Percentiles rank a stretch among this genome's conserved stretches.
Conservation (phyloP, 2,113 vertebrate species). For the Chinchilla lanigera region DNA sequence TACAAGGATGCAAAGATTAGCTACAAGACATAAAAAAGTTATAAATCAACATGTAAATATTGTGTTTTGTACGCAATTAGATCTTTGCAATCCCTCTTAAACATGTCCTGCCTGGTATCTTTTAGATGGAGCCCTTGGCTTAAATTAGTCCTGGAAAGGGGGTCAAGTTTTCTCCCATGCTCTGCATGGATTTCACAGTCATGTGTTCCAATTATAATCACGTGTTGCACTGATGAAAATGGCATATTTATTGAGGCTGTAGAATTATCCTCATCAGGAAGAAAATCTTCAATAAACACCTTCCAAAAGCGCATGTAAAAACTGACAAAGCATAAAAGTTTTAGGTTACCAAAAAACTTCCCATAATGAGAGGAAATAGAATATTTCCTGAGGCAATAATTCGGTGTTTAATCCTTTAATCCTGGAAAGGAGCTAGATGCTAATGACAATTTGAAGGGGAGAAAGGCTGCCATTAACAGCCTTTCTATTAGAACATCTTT, state of each 20-base stretch:
- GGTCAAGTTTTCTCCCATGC: neutral
- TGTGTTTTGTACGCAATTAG: neutral
- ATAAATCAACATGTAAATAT: constrained; percentile 61
- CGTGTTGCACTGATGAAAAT: neutral
- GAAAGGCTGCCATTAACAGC: neutral
- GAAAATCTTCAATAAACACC: neutral
- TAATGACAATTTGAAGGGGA: neutral
- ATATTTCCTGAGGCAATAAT: neutral
- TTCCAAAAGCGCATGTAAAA: neutral
- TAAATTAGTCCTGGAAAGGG: neutral
- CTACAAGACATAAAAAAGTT: neutral
- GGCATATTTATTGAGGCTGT: neutral
- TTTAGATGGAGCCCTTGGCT: neutral
- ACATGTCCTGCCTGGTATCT: neutral
- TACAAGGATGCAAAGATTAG: constrained; percentile 6
- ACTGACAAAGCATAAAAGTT: neutral
- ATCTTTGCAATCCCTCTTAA: neutral
- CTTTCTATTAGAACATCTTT: neutral
- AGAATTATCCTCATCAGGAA: neutral
- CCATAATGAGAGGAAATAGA: neutral
- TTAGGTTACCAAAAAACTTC: neutral
- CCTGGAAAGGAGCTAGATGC: neutral
- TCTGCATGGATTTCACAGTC: neutral
- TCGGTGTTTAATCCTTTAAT: neutral
- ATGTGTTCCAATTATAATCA: neutral